Conservation (phyloP, 2,797 vertebrate genomes). For the Protosalanx chinensis region DNA sequence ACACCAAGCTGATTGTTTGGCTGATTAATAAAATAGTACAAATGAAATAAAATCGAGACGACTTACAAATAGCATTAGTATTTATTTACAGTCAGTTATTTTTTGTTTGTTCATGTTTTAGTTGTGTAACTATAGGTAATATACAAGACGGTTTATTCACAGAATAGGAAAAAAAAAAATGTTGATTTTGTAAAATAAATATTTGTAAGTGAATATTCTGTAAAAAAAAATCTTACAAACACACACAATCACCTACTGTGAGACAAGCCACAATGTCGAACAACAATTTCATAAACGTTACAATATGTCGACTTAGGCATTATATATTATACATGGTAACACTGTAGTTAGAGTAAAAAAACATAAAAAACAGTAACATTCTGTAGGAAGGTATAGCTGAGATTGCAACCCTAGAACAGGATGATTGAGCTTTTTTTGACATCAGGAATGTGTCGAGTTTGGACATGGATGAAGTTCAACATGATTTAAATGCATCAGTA, state of each 20-base stretch:
- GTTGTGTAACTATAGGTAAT: constrained; percentile 79
- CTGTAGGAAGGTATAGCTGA: constrained; percentile 38
- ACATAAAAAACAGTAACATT: constrained; percentile 27
- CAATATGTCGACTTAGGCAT: constrained; percentile 28
- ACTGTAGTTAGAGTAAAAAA: constrained; percentile 45
- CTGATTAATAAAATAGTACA: neutral
- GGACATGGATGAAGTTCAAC: constrained; percentile 55
- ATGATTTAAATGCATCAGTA: constrained; percentile 45
- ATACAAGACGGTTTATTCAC: constrained; percentile 81
- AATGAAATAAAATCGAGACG: neutral
- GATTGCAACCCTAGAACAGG: constrained; percentile 24
- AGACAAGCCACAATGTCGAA: constrained; percentile 41
- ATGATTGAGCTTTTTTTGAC: constrained; percentile 44
- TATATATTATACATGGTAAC: constrained; percentile 5
- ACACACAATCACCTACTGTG: constrained; percentile 40
- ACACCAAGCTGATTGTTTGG: too few relatives aligned
- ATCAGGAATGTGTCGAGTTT: constrained; percentile 55
- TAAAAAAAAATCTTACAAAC: constrained; percentile 48
- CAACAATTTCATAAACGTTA: constrained; percentile 40
- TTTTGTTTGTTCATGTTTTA: constrained; percentile 31
- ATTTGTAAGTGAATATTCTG: constrained; percentile 69
- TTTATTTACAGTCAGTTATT: constrained; percentile 43
- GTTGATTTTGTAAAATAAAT: constrained; percentile 70
- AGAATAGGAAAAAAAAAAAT: too few relatives aligned
- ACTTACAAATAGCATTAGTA: constrained; percentile 47